Evolutionary conservation across 2,797 vertebrate genomes (phyloP).

Genomic region (Chromobotia macracanthus): DNA sequence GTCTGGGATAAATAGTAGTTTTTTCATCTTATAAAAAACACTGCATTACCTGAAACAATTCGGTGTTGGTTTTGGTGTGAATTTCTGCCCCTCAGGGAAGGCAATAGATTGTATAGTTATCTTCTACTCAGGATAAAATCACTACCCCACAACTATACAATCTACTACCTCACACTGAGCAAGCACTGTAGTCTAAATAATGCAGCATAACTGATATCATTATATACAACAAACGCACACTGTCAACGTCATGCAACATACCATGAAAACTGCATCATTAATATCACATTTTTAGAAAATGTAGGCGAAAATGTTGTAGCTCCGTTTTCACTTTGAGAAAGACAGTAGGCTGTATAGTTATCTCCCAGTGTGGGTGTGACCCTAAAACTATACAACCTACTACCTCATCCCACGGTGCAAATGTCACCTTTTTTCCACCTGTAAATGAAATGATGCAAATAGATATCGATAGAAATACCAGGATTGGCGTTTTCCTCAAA

Average conservation of each 20-base stretch:
- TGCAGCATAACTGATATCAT: not conserved
- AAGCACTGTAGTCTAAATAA: conserved; percentile 69
- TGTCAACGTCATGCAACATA: not conserved
- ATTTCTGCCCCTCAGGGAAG: conserved; percentile 89
- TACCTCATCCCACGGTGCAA: conserved; percentile 96
- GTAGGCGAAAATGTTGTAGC: not conserved
- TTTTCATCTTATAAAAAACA: not conserved
- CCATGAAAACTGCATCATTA: conserved; percentile 7
- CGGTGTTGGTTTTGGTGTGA: conserved; percentile 4
- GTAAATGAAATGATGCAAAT: conserved; percentile 28
- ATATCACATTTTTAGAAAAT: not conserved
- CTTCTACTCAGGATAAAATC: conserved; percentile 93
- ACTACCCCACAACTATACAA: conserved; percentile 98
- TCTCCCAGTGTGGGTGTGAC: conserved; percentile 99
- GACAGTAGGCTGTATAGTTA: conserved; percentile 99
- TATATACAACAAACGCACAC: not conserved
- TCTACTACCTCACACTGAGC: conserved; percentile 96
- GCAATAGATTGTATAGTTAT: conserved; percentile 98
- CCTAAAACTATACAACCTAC: conserved; percentile 99
- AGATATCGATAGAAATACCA: not conserved
- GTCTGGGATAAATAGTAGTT: not conserved
- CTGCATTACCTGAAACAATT: too few species aligned
- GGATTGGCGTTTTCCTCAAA: not conserved
- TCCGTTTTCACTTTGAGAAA: conserved; percentile 88
- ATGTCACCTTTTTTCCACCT: conserved; percentile 51